A percentile compares a stretch with the other conserved stretches of the same genome.
These are phyloP conservation scores for Oeneis ivallda DNA, from an alignment of 2,888 invertebrate genomes.

Conservation along the genomic window DNA sequence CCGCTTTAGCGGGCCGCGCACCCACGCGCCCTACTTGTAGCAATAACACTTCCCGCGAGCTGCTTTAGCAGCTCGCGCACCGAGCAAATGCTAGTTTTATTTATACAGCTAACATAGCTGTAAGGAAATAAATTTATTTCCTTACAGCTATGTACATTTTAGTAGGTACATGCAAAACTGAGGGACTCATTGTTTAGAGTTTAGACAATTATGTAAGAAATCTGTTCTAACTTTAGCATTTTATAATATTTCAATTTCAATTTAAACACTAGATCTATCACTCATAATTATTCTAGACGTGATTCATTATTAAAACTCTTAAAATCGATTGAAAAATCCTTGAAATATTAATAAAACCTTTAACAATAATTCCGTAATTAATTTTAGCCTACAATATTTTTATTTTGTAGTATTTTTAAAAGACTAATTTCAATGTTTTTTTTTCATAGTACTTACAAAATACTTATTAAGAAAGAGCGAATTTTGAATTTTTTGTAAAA, in stretches of 20 bases:
- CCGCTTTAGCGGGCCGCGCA: no score
- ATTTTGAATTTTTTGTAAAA: neutral
- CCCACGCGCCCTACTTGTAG: no score
- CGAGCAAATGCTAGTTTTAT: no score
- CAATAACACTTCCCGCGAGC: no score
- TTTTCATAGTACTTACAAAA: slow-evolving; percentile 1
- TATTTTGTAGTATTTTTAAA: neutral
- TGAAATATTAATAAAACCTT: slow-evolving; percentile 5
- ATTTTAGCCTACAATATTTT: slow-evolving; percentile 9
- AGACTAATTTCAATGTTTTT: neutral
- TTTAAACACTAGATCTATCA: neutral
- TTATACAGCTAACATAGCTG: no score
- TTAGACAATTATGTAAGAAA: neutral
- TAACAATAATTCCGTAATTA: neutral
- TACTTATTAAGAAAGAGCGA: neutral
- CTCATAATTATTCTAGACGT: neutral
- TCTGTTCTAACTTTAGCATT: neutral
- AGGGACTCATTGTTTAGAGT: no score
- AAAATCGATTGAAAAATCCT: slow-evolving; percentile 8
- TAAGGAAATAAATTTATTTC: no score
- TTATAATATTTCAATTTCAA: neutral
- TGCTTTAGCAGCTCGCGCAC: no score
- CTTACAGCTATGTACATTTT: no score
- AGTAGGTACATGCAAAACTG: no score
- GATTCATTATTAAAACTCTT: neutral